Conservation (phyloP, 1,140 invertebrate species). For the Andrena cerasifolii region DNA sequence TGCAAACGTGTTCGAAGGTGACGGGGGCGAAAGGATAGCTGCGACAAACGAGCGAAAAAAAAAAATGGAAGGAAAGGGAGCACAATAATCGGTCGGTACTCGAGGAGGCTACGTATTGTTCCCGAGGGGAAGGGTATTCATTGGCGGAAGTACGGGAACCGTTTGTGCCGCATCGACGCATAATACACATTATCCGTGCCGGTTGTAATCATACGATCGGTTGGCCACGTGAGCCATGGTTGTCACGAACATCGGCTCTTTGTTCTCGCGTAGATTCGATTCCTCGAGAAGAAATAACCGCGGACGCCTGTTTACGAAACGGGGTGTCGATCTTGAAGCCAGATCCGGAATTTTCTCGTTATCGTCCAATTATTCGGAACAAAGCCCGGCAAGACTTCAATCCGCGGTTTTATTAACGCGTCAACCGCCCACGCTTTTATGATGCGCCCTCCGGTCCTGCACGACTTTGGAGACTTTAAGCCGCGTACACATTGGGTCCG, state of each 20-base stretch:
- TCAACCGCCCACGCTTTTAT: background rate
- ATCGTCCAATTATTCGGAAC: slow-evolving; percentile 42
- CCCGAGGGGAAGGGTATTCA: slow-evolving; percentile 52
- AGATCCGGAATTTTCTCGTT: slow-evolving; percentile 35
- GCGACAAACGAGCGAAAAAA: background rate
- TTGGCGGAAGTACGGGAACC: slow-evolving; percentile 56
- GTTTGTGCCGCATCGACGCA: slow-evolving; percentile 58
- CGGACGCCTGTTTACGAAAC: slow-evolving; percentile 42
- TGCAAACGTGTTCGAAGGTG: slow-evolving; percentile 11
- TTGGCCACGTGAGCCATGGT: slow-evolving; percentile 43
- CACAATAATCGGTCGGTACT: slow-evolving; percentile 59
- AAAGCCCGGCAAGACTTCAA: slow-evolving; percentile 45
- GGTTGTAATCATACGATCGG: slow-evolving; percentile 54
- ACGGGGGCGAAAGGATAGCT: slow-evolving; percentile 4
- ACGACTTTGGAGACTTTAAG: slow-evolving; percentile 21
- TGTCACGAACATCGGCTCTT: slow-evolving; percentile 49
- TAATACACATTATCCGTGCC: slow-evolving; percentile 65
- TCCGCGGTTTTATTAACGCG: slow-evolving; percentile 14
- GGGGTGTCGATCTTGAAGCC: slow-evolving; percentile 41
- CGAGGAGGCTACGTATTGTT: slow-evolving; percentile 54
- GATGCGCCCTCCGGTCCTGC: background rate
- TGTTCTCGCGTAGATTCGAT: slow-evolving; percentile 39
- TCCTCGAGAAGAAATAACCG: slow-evolving; percentile 34
- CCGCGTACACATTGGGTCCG: slow-evolving; percentile 6
- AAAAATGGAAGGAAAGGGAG: slow-evolving; percentile 19